Evolutionary conservation across 2,797 vertebrate genomes (phyloP).

Genomic region (Amniataba percoides): DNA sequence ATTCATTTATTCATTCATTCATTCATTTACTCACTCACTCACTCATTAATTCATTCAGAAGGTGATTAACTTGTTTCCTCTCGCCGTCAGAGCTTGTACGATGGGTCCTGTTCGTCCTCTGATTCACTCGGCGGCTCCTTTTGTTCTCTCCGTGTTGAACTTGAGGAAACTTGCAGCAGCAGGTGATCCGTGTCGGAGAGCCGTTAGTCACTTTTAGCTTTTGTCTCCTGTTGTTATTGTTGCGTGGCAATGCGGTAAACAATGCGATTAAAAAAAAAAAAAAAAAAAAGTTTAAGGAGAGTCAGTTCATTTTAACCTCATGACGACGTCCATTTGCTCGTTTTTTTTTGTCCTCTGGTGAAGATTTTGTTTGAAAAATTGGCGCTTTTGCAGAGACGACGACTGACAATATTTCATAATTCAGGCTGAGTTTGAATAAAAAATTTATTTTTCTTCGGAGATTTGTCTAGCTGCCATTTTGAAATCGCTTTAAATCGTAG

Average conservation of each 20-base stretch:
- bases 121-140: too few relatives aligned
- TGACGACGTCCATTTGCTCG: neutral
- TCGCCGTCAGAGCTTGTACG: too few relatives aligned
- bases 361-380: neutral
- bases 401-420: neutral
- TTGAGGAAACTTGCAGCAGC: too few relatives aligned
- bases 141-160: too few relatives aligned
- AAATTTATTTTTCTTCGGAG: neutral
- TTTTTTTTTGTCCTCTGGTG: neutral
- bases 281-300: neutral
- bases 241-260: constrained; percentile 7
- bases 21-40: too few relatives aligned
- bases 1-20: too few relatives aligned
- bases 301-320: neutral
- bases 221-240: neutral
- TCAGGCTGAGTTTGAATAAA: too few relatives aligned
- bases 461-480: neutral
- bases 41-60: too few relatives aligned
- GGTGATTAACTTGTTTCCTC: neutral
- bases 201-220: neutral
- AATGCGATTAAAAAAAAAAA: neutral
- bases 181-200: neutral
- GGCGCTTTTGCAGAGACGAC: neutral
- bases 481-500: neutral
- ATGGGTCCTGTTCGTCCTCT: neutral